Evolutionary conservation across 2,888 invertebrate genomes (phyloP).

Genomic region (Eupeodes luniger): DNA sequence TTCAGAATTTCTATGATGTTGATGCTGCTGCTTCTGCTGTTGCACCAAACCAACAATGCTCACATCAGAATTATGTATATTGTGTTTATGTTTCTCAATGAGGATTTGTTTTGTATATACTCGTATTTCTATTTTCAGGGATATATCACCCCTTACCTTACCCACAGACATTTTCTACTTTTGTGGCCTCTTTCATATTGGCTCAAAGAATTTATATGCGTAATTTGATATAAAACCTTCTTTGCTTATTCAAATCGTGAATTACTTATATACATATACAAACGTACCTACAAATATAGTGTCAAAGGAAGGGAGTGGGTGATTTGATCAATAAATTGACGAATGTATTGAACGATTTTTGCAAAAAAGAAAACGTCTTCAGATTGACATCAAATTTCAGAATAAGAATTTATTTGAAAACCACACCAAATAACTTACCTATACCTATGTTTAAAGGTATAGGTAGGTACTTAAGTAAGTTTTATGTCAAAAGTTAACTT

Average conservation of each 20-base stretch:
- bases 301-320: neutral
- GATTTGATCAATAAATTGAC: conserved; percentile 29
- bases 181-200: conserved; percentile 18
- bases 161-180: neutral
- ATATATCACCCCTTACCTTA: neutral
- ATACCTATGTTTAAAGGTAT: neutral
- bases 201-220: conserved; percentile 33
- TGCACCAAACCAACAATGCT: conserved; percentile 10
- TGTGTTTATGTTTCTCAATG: conserved; percentile 27
- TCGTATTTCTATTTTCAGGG: neutral
- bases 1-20: conserved; percentile 17
- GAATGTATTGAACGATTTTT: conserved; percentile 26
- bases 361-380: neutral
- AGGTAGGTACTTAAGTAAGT: neutral
- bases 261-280: too few relatives aligned
- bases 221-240: conserved; percentile 32
- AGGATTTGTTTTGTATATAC: neutral
- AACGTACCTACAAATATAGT: neutral
- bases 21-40: conserved; percentile 5
- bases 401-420: neutral
- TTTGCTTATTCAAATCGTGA: neutral
- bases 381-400: neutral
- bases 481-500: neutral
- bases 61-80: conserved; percentile 18
- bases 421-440: neutral